phyloP scores from a whole-genome alignment of 2,113 vertebrate species.

The Antennarius striatus region DNA sequence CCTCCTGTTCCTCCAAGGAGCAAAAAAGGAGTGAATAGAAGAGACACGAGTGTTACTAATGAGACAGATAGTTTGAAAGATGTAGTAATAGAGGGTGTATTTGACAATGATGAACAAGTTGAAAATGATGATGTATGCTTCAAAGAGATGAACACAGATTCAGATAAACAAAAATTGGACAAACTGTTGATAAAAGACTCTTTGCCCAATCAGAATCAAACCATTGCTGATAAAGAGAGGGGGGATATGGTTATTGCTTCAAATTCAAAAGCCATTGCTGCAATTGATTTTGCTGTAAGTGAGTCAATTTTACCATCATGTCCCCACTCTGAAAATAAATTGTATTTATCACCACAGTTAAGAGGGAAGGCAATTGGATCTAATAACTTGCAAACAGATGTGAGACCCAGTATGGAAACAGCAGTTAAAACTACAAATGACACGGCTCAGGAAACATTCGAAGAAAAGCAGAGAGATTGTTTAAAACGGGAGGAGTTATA shows the following conservation, averaged over 20 bases:
- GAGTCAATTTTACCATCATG: not conserved
- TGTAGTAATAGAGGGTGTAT: slow-evolving; percentile 5
- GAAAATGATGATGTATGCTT: slow-evolving; percentile 5
- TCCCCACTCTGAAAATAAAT: slow-evolving; percentile 10
- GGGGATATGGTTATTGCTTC: not conserved
- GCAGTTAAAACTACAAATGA: slow-evolving; percentile 17
- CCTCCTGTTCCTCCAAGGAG: slow-evolving; percentile 64
- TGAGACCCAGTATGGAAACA: slow-evolving; percentile 10
- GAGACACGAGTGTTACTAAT: slow-evolving; percentile 10
- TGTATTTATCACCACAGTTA: slow-evolving; percentile 10
- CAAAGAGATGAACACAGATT: not conserved
- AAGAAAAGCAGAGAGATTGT: slow-evolving; percentile 46
- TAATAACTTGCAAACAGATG: slow-evolving; percentile 8
- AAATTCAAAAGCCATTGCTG: not conserved
- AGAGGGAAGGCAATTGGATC: slow-evolving; percentile 15
- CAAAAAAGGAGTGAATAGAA: slow-evolving; percentile 50
- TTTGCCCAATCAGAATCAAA: slow-evolving; percentile 2
- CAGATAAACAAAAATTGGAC: slow-evolving; percentile 7
- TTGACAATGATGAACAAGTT: slow-evolving; percentile 1
- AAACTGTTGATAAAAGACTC: not conserved
- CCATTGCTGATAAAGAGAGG: not conserved
- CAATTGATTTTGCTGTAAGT: not conserved
- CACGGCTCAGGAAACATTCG: slow-evolving; percentile 7
- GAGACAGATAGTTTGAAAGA: slow-evolving; percentile 31
- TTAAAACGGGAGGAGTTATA: slow-evolving; percentile 50